Conservation (phyloP, 2,797 vertebrate species). For the Sebastiscus albofasciatus region DNA sequence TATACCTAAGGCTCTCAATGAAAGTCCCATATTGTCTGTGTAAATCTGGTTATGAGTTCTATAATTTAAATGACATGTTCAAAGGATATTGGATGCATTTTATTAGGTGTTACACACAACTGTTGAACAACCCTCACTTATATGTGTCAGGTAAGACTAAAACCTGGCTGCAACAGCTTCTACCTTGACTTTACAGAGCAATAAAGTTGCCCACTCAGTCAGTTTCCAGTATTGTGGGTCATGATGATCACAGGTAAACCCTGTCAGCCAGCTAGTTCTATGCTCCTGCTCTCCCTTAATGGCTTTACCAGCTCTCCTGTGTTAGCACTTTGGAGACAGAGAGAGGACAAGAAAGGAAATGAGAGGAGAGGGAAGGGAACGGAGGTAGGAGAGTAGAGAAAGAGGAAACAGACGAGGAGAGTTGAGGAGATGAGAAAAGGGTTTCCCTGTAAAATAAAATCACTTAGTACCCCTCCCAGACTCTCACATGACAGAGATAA, state of each 20-base stretch:
- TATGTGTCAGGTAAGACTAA: background rate
- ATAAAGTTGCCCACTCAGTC: slow-evolving; percentile 37
- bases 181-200: slow-evolving; percentile 30
- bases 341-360: background rate
- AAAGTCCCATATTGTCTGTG: background rate
- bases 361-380: background rate
- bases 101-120: slow-evolving; percentile 16
- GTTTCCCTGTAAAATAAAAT: slow-evolving; percentile 21
- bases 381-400: background rate
- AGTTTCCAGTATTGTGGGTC: background rate
- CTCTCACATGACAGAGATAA: slow-evolving; percentile 38
- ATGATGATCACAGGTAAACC: slow-evolving; percentile 8
- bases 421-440: background rate
- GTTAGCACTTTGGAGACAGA: slow-evolving; percentile 14
- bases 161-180: background rate
- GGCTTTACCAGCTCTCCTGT: slow-evolving; percentile 37
- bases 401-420: slow-evolving; percentile 10
- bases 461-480: background rate
- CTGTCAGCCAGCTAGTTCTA: background rate
- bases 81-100: slow-evolving; percentile 14
- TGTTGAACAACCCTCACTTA: background rate
- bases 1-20: background rate
- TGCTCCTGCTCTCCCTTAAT: slow-evolving; percentile 23
- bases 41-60: background rate
- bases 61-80: slow-evolving; percentile 2